Evolutionary conservation across 2,113 vertebrate genomes (phyloP).

Genomic region (Falcunculus frontatus): DNA sequence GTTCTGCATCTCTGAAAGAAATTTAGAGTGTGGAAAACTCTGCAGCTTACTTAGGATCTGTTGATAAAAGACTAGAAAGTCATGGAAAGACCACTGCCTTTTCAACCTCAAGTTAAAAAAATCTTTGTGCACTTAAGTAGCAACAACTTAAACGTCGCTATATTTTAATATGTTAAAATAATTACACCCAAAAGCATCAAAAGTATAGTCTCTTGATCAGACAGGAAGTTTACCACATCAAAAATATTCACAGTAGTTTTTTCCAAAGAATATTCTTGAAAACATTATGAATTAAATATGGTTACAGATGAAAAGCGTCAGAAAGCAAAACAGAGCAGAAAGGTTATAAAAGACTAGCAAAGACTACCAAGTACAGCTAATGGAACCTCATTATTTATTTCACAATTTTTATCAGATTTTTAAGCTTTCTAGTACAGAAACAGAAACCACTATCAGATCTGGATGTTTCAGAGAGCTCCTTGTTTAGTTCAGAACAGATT

Average conservation of each 20-base stretch:
- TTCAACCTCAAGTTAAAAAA: not conserved
- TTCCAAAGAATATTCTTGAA: not conserved
- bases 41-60: not conserved
- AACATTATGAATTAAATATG: not conserved
- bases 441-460: not conserved
- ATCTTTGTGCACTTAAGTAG: not conserved
- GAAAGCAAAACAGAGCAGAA: not conserved
- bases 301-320: not conserved
- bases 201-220: not conserved
- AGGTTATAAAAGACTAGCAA: not conserved
- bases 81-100: not conserved
- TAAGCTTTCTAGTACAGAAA: not conserved
- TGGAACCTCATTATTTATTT: not conserved
- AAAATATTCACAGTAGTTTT: not conserved
- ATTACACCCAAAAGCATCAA: not conserved
- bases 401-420: not conserved
- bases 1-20: not conserved
- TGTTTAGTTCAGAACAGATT: not conserved
- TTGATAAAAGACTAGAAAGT: not conserved
- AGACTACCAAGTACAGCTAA: not conserved
- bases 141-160: not conserved
- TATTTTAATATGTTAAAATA: not conserved
- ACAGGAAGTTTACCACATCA: not conserved
- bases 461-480: not conserved
- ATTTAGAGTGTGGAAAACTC: not conserved